Percentiles rank a stretch among this genome's conserved stretches.
Conservation (phyloP, 1,140 invertebrate genomes). For the Choristoneura fumiferana region DNA sequence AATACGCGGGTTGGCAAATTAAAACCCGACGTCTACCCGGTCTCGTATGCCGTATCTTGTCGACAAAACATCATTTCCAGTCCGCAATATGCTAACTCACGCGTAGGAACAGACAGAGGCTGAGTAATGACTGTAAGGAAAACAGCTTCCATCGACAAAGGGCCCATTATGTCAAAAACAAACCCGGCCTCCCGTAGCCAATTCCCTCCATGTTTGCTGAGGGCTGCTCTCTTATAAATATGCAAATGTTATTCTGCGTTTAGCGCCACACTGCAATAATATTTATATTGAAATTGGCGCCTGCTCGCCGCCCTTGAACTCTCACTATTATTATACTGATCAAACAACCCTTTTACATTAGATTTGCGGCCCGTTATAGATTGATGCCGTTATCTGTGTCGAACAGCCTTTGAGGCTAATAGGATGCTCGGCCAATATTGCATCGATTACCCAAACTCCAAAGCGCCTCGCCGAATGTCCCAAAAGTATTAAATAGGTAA, state of each 20-base stretch:
- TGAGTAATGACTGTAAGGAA: slow-evolving; percentile 45
- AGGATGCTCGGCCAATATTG: slow-evolving; percentile 23
- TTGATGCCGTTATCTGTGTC: slow-evolving; percentile 44
- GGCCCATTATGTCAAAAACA: slow-evolving; percentile 60
- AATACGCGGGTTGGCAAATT: slow-evolving; percentile 7
- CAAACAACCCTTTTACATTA: slow-evolving; percentile 59
- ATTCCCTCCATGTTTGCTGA: slow-evolving; percentile 61
- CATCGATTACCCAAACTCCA: slow-evolving; percentile 4
- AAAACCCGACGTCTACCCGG: slow-evolving; percentile 6
- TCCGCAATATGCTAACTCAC: slow-evolving; percentile 32
- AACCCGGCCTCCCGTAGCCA: slow-evolving; percentile 46
- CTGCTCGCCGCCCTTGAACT: slow-evolving; percentile 59
- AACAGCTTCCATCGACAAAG: slow-evolving; percentile 47
- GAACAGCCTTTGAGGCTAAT: slow-evolving; percentile 40
- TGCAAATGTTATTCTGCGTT: slow-evolving; percentile 71
- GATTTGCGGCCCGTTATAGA: slow-evolving; percentile 34
- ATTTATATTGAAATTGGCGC: slow-evolving; percentile 70
- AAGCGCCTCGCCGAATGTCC: slow-evolving; percentile 6
- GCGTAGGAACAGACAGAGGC: slow-evolving; percentile 25
- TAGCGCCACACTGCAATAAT: slow-evolving; percentile 67
- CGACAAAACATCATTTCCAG: slow-evolving; percentile 26
- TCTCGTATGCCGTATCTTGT: slow-evolving; percentile 18
- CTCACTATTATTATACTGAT: slow-evolving; percentile 60
- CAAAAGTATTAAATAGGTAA: slow-evolving; percentile 18
- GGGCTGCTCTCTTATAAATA: slow-evolving; percentile 69